A percentile compares a stretch with the other conserved stretches of the same genome.
phyloP scores from a whole-genome alignment of 2,113 vertebrate species.

The Ondatra zibethicus region DNA sequence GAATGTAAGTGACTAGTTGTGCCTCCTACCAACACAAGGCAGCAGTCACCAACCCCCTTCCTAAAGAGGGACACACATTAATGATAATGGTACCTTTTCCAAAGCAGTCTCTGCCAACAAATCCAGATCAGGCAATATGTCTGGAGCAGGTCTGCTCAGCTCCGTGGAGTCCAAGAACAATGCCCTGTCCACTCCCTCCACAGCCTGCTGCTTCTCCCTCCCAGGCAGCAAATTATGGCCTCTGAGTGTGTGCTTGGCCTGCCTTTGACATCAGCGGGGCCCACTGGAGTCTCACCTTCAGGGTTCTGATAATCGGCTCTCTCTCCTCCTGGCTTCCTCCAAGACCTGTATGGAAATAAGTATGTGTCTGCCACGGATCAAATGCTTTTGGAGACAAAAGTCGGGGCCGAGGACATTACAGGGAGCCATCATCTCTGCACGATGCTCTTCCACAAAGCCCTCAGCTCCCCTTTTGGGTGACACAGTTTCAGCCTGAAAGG shows the following conservation, averaged over 20 bases:
- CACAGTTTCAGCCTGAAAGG: constrained; percentile 92
- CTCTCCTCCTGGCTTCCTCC: constrained; percentile 87
- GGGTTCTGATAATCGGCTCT: constrained; percentile 89
- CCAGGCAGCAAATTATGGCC: constrained; percentile 87
- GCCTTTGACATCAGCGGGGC: constrained; percentile 86
- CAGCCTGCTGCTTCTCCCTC: constrained; percentile 82
- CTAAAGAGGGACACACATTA: not conserved
- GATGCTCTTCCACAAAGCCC: constrained; percentile 90
- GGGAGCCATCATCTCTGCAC: constrained; percentile 90
- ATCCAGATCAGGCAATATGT: not conserved
- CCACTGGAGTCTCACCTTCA: constrained; percentile 90
- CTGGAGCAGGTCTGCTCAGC: constrained; percentile 25
- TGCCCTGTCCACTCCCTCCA: constrained; percentile 62
- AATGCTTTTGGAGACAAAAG: constrained; percentile 93
- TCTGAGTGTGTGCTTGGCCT: constrained; percentile 84
- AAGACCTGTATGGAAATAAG: constrained; percentile 91
- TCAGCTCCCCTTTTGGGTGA: constrained; percentile 90
- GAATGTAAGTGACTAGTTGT: constrained; percentile 52
- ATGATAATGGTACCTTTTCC: not conserved
- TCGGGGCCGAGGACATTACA: constrained; percentile 88
- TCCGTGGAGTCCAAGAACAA: constrained; percentile 71
- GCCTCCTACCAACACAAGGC: constrained; percentile 71
- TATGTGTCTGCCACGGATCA: constrained; percentile 91
- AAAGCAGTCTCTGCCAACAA: not conserved
- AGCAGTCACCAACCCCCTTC: constrained; percentile 58